Base-by-base conservation (phyloP, 1,140 invertebrate species). In the Trichogramma pretiosum region DNA sequence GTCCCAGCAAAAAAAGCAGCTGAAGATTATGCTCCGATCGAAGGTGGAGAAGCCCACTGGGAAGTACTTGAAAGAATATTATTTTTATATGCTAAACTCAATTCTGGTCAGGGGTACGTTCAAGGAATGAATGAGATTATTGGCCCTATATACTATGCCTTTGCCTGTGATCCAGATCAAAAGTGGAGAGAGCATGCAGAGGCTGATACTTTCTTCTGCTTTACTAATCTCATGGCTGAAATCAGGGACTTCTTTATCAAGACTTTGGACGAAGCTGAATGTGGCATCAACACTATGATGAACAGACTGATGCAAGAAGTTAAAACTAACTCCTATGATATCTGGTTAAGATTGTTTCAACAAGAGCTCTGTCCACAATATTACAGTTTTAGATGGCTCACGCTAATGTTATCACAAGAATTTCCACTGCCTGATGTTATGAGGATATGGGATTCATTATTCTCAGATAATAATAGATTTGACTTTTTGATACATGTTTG, bases 61-160 rank as follows among this genome's bases (percentile, higher is more conserved):
- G 94, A 99, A 74, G 93, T 99, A 8, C 87, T 98, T 0, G 93
- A 98, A 66, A 75, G 96, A 55, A 93, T 99, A 63, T 73, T 99
- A 19, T 99, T 98, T 66, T 76, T 99, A 4, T 99, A 98, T 70
- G 92, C 93, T 0, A 98, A 98, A 73, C 77, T 98, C 3, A 98
- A 99, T 77, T 93, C 94, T 4, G 95, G 95, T 1, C 91, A 97
- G 66, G 85, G 91, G 3, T 99, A 98, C 72, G 93, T 98, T 1
- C 93, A 98, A 72, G 95, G 96, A 49, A 98, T 99, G 95, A 98
- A 99, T 76, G 96, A 99, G 74, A 96, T 99, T 55, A 84, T 99
- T 48, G 96, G 94, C 1, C 95, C 95, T 16, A 94, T 99, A 58
- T 99, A 99, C 74, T 94, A 97, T 68, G 85, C 90, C 7, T 94